These are phyloP conservation scores for Catharus bicknelli DNA, from an alignment of 2,113 vertebrate species.

Conservation along the genomic window DNA sequence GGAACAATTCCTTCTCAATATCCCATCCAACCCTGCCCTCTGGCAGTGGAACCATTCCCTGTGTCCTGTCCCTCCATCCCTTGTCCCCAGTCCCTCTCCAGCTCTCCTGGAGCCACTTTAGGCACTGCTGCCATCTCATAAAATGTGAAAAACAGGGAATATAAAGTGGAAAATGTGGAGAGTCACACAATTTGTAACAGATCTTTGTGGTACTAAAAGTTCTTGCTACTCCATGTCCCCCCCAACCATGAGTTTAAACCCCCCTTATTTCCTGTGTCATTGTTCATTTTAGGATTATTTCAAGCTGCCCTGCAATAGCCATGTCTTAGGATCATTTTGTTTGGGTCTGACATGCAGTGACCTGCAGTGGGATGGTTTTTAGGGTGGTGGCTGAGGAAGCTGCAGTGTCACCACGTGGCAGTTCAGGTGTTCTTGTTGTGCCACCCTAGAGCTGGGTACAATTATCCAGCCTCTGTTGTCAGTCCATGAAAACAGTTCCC, in stretches of 20 bases:
- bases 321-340: neutral
- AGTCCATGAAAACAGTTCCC: neutral
- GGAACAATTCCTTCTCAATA: fast-evolving
- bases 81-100: neutral
- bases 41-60: neutral
- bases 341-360: neutral
- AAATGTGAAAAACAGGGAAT: neutral
- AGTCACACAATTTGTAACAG: neutral
- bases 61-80: neutral
- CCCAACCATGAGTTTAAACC: neutral
- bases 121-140: neutral
- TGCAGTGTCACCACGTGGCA: neutral
- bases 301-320: neutral
- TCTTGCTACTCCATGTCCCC: fast-evolving
- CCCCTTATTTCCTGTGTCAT: neutral
- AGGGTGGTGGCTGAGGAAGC: neutral
- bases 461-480: neutral
- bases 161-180: neutral
- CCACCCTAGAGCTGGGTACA: neutral
- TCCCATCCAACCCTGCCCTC: fast-evolving
- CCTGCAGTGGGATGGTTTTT: neutral
- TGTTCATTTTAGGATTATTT: neutral
- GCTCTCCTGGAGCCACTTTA: neutral
- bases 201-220: neutral
- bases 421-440: neutral